Base-by-base conservation (phyloP, 2,113 vertebrate genomes). In the Elachura formosa region DNA sequence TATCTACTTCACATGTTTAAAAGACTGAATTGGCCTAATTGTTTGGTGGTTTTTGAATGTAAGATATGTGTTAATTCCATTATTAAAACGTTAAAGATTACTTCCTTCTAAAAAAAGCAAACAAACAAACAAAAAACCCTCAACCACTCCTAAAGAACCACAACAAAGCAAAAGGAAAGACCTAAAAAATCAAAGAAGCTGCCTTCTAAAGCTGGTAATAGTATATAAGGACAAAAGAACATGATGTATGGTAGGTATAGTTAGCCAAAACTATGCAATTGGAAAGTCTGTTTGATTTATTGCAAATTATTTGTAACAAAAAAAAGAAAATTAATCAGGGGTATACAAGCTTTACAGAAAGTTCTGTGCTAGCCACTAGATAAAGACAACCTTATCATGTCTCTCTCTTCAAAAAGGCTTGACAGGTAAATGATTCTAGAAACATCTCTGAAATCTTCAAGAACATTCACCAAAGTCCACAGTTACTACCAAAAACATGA, bases 121-220 rank as follows among this genome's bases (percentile, higher is more conserved):
- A 4, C 8, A 33, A 41, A 29, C 14, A 8, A 21, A 3, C 14
- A 66, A 46, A n/a, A 54, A 5, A 2, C n/a, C n/a, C n/a, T n/a
- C n/a, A 5, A 3, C 10, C 2, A 28, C 16, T 5, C 9, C 29
- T 23, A 22, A 41, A 24, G 56, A 34, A 2, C 5, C 20, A 9
- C 21, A 56, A 19, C 2, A 29, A 64, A 61, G 1, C 1, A 9
- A 52, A 52, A 4, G 1, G 25, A 77, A 73, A 55, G 43, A 9
- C 6, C 1, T 4, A 34, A 40, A 48, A 26, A 64, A 3, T 1
- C 9, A 7, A 36, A 28, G 28, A 38, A 66, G 15, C 2, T 2
- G 1, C 4, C 28, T 58, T 28, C 24, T 59, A 68, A 68, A 54
- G 40, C 12, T 4, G 43, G 12, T 31, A 61, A 71, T 21, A 64